Percentiles rank a stretch among this genome's conserved stretches.
Evolutionary conservation across 2,888 invertebrate genomes (phyloP).

Genomic region (Lycocerus yunnanus): DNA sequence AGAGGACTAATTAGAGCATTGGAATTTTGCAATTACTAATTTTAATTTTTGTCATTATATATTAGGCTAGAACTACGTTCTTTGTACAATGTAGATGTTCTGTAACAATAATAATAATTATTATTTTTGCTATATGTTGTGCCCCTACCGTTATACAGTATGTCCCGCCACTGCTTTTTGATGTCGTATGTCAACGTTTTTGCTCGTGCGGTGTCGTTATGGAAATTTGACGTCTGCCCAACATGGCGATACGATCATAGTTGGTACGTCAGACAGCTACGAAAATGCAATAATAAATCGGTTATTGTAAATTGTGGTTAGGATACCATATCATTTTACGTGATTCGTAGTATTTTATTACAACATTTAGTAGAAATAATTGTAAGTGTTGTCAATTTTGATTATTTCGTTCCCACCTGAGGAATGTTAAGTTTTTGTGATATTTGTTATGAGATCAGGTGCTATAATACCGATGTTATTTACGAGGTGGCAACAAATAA

Average conservation of each 20-base stretch:
- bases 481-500: slow-evolving; percentile 28
- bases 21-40: too few species aligned
- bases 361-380: not conserved
- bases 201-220: slow-evolving; percentile 10
- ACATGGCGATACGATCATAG: slow-evolving; percentile 47
- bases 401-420: slow-evolving; percentile 60
- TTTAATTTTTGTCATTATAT: too few species aligned
- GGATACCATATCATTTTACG: slow-evolving; percentile 6
- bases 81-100: too few species aligned
- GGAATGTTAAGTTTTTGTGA: slow-evolving; percentile 68
- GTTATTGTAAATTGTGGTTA: slow-evolving; percentile 1
- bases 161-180: slow-evolving; percentile 3
- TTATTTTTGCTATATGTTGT: not conserved
- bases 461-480: slow-evolving; percentile 47
- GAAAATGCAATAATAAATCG: slow-evolving; percentile 35
- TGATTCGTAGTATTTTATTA: not conserved
- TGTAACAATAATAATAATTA: too few species aligned
- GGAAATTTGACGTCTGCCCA: slow-evolving; percentile 42
- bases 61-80: too few species aligned
- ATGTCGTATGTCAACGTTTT: slow-evolving; percentile 13
- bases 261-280: slow-evolving; percentile 43
- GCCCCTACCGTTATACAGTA: not conserved
- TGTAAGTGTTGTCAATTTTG: not conserved
- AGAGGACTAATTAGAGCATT: too few species aligned
- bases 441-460: slow-evolving; percentile 67